phyloP scores from a whole-genome alignment of 53 echinoderm and acorn worm genomes.

The Actinopyga echinites region DNA sequence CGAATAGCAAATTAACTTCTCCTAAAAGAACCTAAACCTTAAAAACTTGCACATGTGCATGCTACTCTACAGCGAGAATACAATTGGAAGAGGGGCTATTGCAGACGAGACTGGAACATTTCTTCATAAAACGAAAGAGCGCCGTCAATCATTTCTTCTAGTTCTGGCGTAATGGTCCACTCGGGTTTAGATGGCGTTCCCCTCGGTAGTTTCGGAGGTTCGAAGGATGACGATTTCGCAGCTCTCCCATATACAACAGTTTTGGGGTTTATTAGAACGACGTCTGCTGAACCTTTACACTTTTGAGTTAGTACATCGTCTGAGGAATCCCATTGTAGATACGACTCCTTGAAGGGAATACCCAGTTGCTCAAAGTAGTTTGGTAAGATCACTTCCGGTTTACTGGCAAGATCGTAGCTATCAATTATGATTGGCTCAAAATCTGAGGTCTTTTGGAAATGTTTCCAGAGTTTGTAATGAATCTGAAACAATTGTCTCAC shows the following conservation, averaged over 20 bases:
- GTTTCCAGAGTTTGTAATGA: neutral
- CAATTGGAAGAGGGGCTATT: no score
- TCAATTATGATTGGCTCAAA: neutral
- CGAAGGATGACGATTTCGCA: neutral
- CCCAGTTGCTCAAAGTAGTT: neutral
- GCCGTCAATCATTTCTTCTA: neutral
- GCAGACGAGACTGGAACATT: neutral
- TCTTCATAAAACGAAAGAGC: neutral
- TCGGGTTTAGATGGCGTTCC: neutral
- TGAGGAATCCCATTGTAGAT: neutral
- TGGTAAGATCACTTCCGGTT: neutral
- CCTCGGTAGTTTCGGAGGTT: neutral
- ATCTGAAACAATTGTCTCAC: neutral
- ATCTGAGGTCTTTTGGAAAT: neutral
- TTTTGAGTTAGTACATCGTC: neutral
- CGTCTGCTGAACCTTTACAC: neutral
- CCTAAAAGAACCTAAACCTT: no score
- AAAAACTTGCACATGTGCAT: no score
- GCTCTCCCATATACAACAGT: neutral
- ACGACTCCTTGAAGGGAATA: neutral
- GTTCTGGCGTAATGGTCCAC: neutral
- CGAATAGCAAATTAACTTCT: no score
- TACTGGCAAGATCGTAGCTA: neutral
- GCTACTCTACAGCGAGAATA: no score
- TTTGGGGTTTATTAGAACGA: neutral